Conservation (phyloP, 2,888 invertebrate species). For the Plagodis pulveraria region DNA sequence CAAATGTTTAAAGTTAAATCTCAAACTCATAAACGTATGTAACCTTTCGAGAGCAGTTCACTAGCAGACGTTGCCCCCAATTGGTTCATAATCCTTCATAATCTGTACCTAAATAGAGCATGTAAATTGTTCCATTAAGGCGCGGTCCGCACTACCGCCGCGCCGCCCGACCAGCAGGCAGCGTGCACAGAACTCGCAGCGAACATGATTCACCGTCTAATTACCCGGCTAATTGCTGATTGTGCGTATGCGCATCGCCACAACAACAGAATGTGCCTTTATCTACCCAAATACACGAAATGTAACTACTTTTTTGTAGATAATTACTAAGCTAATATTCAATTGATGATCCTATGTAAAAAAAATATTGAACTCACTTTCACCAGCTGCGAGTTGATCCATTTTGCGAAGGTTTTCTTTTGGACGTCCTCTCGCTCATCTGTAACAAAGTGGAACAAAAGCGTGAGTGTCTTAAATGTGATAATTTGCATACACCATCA, state of each 20-base stretch:
- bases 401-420: constrained; percentile 97
- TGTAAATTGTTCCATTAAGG: constrained; percentile 29
- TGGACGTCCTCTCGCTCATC: constrained; percentile 97
- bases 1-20: background rate
- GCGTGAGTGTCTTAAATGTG: background rate
- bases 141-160: constrained; percentile 1
- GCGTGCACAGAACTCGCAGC: background rate
- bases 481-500: background rate
- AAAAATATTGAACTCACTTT: constrained; percentile 89
- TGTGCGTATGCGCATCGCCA: constrained; percentile 2
- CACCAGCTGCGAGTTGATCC: constrained; percentile 94
- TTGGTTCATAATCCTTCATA: constrained; percentile 33
- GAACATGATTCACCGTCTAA: constrained; percentile 12
- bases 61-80: constrained; percentile 37
- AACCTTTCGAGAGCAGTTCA: constrained; percentile 17
- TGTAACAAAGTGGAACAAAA: constrained; percentile 73
- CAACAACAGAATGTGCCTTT: background rate
- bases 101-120: constrained; percentile 31
- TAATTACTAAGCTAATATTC: too few species aligned
- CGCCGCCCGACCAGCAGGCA: background rate
- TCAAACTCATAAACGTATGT: background rate
- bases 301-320: too few species aligned
- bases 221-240: constrained; percentile 17
- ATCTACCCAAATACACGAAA: background rate
- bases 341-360: too few species aligned